Base-by-base conservation (phyloP, 2,888 invertebrate genomes). In the Cephonodes hylas region DNA sequence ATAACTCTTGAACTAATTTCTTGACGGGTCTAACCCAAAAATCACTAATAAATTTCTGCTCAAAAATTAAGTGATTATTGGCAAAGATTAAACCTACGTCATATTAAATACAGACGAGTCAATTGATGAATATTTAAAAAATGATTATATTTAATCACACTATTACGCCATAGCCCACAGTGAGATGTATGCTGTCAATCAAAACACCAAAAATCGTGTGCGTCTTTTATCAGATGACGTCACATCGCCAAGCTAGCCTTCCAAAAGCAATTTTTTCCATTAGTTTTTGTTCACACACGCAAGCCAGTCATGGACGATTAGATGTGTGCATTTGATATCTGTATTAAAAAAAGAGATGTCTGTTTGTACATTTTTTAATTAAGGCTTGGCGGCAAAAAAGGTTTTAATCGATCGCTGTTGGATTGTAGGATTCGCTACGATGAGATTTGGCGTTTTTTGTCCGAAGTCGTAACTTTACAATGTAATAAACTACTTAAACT, bases 131-230 rank as follows among this genome's bases (percentile, higher is more conserved):
- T 31, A 3, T 4, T 10, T 18, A 15, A 27, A 53, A 53, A 53
- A 53, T 18, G 27, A 31, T 38, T 1, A 27, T 53, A 53, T 53
- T 53, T 31, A 53, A 53, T 53, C 31, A 53, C 38, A 3, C 53
- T 31, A 31, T 15, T 31, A 53, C 53, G 10, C 53, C 53, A 53
- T 31, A 31, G 31, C 27, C 27, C 4, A 31, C 53, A 53, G 10
- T 27, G 18, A 53, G 18, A 53, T 65, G 61, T 65, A 58, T 58
- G 59, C 63, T 61, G 63, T 65, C 65, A 65, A 63, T 65, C 65
- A 65, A 63, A 53, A 25, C 1, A n/a, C 8, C 13, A 59, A 62
- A 64, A 59, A 56, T n/a, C n/a, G 15, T 58, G 42, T 53, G 53
- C 53, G 53, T 53, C 18, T 53, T 53, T 53, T 53, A 31, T 15